Evolutionary conservation across 2,797 vertebrate genomes (phyloP), one percentile per base, ranked within the genome.

Genomic region (Capromys pilorides): DNA sequence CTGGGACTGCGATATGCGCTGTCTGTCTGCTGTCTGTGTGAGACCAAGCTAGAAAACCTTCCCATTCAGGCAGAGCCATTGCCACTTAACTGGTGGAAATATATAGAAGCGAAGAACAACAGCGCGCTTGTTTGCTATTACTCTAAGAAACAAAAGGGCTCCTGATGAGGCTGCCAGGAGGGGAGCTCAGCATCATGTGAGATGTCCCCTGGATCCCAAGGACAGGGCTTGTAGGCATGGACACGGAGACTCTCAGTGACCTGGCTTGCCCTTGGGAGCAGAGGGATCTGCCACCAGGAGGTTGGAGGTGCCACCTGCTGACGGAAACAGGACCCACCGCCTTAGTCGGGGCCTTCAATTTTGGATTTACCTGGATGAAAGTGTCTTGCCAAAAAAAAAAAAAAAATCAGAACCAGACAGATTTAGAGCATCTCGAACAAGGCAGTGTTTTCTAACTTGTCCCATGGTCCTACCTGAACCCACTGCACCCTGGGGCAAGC

Each of bases 181-280:
- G 31, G 67, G n/a, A 61, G 79, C 49, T 73, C 36, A 33, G 22
- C 6, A 14, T 18, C 39, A 5, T 51, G 41, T 84, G 64, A 59
- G 26, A n/a, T 14, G 28, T 28, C 71, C 21, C 69, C 49, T 13
- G 39, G 45, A 19, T 11, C 62, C 31, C 9, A 24, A 6, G 36
- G n/a, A 18, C 2, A 14, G 51, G 49, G 4, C 2, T 0, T 28
- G 24, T 5, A 26, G 5, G 21, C 33, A 2, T 4, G 2, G 9
- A 33, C 4, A 12, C 79, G 39, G 66, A 33, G n/a, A 33, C 71
- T 51, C 57, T 39, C 22, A 0, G 26, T 11, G 39, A 11, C 45
- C 33, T 11, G 28, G 21, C 19, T 41, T 71, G 86, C 61, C 66
- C 86, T 62, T 5, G 54, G 33, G 10, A 13, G 22, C 24, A 11